Evolutionary conservation across 2,113 vertebrate species (phyloP), one percentile per base, ranked within the genome.

Genomic region (Microcebus jonahi): DNA sequence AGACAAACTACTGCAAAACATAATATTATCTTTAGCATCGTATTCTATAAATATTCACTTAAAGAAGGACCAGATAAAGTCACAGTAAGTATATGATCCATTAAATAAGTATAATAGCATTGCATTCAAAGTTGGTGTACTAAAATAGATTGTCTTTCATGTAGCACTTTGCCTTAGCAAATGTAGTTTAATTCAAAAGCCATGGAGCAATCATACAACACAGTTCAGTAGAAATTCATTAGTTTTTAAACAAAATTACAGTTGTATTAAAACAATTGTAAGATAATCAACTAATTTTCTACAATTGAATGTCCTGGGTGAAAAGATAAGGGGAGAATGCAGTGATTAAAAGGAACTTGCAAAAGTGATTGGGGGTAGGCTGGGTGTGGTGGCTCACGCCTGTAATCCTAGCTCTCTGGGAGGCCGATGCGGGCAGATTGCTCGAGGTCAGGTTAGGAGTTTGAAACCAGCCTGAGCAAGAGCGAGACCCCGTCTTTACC

Each of bases 151-250:
- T 39, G 29, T 2, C 25, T 90, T 94, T 91, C n/a, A 59, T 48
- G 14, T 34, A 45, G 55, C 15, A 45, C 12, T 48, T 45, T 65
- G 9, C 12, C 8, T 27, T 83, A 90, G 53, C 36, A 81, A 79
- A 85, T 76, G 53, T 45, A 93, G 23, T 83, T 93, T 61, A 61
- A 65, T 90, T 93, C 25, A 68, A 90, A 95, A 96, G 8, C 36
- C 57, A 25, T 76, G 15, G 8, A 48, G 15, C 65, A 67, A 73
- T 75, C 21, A 48, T 27, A 86, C 17, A 55, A 55, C 39, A 75
- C 8, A 39, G 4, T 39, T 71, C 50, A n/a, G 7, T 82, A 90
- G 25, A 88, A 89, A 61, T 13, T 82, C 7, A 42, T 50, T 84
- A 27, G 83, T 79, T 95, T 95, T 84, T 10, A 91, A 86, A 20